These are phyloP conservation scores for Andrena cerasifolii DNA, from an alignment of 1,140 invertebrate genomes.

Conservation along the genomic window DNA sequence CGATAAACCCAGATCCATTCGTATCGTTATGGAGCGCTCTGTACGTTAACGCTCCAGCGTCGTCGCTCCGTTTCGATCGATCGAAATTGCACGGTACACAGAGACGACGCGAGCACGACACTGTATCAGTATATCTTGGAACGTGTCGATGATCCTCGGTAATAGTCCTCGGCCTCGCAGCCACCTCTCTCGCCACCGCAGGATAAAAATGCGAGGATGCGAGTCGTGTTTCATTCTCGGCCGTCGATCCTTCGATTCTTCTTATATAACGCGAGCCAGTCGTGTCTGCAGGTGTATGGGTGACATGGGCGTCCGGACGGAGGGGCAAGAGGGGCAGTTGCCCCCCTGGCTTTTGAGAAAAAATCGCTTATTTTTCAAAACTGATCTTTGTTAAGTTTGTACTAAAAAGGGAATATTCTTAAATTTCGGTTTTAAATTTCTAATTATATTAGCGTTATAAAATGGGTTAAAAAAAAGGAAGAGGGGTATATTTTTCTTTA, in stretches of 20 bases:
- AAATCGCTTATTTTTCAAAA: too few species aligned
- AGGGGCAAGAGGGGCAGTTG: too few species aligned
- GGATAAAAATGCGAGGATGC: slow-evolving; percentile 36
- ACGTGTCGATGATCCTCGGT: slow-evolving; percentile 23
- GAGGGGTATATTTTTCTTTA: too few species aligned
- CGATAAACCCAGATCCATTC: too few species aligned
- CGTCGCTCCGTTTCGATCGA: not conserved
- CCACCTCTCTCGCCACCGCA: slow-evolving; percentile 1
- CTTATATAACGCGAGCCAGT: slow-evolving; percentile 52
- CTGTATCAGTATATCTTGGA: not conserved
- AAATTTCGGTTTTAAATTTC: too few species aligned
- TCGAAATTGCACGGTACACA: not conserved
- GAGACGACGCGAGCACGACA: not conserved
- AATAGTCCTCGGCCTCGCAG: not conserved
- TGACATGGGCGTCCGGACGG: too few species aligned
- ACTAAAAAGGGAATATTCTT: too few species aligned
- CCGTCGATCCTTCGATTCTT: slow-evolving; percentile 46
- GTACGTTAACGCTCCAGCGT: not conserved
- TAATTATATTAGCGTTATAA: too few species aligned
- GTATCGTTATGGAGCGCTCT: not conserved
- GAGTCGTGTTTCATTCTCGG: slow-evolving; percentile 54
- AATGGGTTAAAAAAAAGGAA: too few species aligned
- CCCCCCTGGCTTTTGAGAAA: too few species aligned
- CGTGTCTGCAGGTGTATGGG: not conserved
- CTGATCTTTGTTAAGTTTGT: too few species aligned